Conservation (phyloP, 2,113 vertebrate species). For the Platysternon megacephalum region DNA sequence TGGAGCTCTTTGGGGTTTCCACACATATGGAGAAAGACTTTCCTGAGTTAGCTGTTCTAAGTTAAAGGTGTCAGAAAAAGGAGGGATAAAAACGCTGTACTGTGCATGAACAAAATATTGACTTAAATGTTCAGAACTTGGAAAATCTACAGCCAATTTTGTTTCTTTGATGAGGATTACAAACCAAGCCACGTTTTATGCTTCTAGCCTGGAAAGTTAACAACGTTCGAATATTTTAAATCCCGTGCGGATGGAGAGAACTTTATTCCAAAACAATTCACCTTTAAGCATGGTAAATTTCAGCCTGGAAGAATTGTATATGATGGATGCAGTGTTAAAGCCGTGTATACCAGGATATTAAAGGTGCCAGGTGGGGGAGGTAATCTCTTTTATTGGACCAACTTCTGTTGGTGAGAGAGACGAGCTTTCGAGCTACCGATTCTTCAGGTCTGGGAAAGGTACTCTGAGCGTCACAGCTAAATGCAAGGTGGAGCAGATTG, state of each 20-base stretch:
- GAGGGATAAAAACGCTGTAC: accelerated
- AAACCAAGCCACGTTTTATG: accelerated
- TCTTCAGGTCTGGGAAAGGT: neutral
- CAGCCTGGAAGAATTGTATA: neutral
- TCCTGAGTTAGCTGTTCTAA: accelerated
- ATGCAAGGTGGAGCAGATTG: neutral
- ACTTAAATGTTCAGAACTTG: neutral
- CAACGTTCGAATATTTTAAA: accelerated
- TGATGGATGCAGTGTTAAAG: neutral
- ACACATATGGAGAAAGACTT: accelerated
- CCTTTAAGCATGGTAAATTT: neutral
- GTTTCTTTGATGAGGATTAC: too few species aligned
- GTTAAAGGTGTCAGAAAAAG: neutral
- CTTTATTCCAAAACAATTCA: neutral
- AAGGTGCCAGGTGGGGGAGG: neutral
- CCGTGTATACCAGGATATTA: neutral
- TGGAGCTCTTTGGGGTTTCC: neutral
- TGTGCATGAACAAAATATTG: accelerated
- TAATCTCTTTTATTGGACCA: neutral
- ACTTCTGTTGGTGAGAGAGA: neutral
- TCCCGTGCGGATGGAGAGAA: accelerated
- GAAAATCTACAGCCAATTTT: neutral
- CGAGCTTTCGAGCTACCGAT: neutral
- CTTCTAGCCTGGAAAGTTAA: neutral
- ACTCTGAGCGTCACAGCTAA: neutral